A percentile compares a stretch with the other conserved stretches of the same genome.
These are phyloP conservation scores for Drymodes brunneopygia DNA, from an alignment of 2,113 vertebrate genomes.

Conservation along the genomic window DNA sequence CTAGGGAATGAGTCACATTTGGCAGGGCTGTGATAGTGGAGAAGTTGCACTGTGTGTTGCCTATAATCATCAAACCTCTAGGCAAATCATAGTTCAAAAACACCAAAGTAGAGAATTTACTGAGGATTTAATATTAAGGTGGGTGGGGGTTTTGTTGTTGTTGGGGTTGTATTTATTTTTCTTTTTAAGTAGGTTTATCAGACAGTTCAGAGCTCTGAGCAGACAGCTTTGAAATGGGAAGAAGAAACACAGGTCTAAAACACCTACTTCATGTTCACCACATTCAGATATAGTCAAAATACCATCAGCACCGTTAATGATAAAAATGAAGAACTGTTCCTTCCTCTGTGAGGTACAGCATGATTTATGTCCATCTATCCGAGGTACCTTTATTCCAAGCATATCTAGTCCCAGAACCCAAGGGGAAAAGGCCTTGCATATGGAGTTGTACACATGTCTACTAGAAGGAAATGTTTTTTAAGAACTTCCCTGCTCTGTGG, in stretches of 20 bases:
- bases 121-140: not conserved
- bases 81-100: not conserved
- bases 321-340: not conserved
- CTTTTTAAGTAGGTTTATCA: not conserved
- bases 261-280: not conserved
- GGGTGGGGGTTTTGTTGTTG: not conserved
- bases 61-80: not conserved
- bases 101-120: not conserved
- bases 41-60: not conserved
- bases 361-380: not conserved
- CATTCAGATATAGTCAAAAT: not conserved
- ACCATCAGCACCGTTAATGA: not conserved
- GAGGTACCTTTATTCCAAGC: not conserved
- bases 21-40: not conserved
- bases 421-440: not conserved
- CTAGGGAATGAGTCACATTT: not conserved
- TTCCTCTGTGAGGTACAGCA: not conserved
- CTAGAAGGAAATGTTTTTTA: not conserved
- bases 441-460: not conserved
- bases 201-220: not conserved
- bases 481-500: not conserved
- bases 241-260: not conserved
- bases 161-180: not conserved
- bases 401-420: not conserved
- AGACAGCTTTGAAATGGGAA: not conserved